These are phyloP conservation scores for Crotalus horridus DNA, from an alignment of 2,113 vertebrate species.

Conservation along the genomic window DNA sequence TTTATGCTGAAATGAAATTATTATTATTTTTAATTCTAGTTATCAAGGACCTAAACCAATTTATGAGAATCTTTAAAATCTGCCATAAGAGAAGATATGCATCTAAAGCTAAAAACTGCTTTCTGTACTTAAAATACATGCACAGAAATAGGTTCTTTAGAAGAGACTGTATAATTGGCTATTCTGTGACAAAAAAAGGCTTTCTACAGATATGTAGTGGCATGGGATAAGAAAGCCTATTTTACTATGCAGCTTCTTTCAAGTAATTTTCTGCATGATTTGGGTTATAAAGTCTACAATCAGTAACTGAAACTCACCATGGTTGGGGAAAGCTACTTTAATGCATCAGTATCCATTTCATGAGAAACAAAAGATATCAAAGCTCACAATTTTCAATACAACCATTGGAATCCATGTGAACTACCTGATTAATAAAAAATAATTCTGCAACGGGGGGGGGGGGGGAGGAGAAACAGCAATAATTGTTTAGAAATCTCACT, in stretches of 20 bases:
- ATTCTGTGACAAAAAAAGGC: not conserved
- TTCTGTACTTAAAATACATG: not conserved
- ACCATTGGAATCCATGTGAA: not conserved
- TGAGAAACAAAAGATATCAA: not conserved
- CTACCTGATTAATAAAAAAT: not conserved
- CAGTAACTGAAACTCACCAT: not conserved
- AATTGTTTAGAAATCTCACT: not conserved
- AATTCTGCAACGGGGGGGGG: not conserved
- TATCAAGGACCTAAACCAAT: slow-evolving; percentile 21
- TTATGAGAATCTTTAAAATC: not conserved
- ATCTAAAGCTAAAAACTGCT: not conserved
- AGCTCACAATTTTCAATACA: not conserved
- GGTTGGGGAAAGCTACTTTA: not conserved
- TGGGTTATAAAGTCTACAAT: not conserved
- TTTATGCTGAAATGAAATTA: slow-evolving; percentile 67
- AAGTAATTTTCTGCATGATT: not conserved
- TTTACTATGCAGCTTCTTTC: not conserved
- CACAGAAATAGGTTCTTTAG: not conserved
- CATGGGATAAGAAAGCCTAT: not conserved
- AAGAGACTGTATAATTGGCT: not conserved
- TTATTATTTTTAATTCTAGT: not conserved
- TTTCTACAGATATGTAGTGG: not conserved
- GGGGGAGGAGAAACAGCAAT: no score
- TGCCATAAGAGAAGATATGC: not conserved
- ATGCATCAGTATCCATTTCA: not conserved